A percentile compares a stretch with the other conserved stretches of the same genome.
Evolutionary conservation across 92 coral and sea anemone genomes (phyloP).

Genomic region (Heliopora coerulea): DNA sequence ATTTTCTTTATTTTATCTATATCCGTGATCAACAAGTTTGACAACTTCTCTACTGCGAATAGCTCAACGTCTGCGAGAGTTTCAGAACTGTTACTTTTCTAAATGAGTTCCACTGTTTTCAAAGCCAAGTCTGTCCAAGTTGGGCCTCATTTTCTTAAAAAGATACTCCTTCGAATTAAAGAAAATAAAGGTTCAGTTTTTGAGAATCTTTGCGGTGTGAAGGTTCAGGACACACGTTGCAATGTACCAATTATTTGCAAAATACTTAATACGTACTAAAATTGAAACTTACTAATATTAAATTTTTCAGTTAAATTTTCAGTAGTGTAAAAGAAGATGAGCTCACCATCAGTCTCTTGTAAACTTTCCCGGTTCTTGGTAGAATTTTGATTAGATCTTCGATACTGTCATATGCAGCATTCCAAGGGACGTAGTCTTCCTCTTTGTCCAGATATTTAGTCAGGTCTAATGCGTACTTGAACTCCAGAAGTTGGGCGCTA

Average conservation of each 20-base stretch:
- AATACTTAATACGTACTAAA: no score
- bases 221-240: no score
- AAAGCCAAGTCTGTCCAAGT: slow-evolving; percentile 34
- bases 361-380: slow-evolving; percentile 25
- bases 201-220: no score
- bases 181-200: not conserved
- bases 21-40: no score
- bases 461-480: slow-evolving; percentile 36
- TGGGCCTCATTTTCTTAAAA: slow-evolving; percentile 14
- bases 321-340: no score
- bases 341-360: slow-evolving; percentile 28
- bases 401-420: slow-evolving; percentile 29
- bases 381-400: slow-evolving; percentile 4
- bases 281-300: no score
- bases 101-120: slow-evolving; percentile 36
- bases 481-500: slow-evolving; percentile 43
- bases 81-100: no score
- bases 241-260: no score
- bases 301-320: no score
- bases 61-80: no score
- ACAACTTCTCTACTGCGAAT: no score
- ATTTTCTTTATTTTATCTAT: no score
- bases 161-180: slow-evolving; percentile 30
- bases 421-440: slow-evolving; percentile 43
- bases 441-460: slow-evolving; percentile 44